Base-by-base conservation (phyloP, 2,113 vertebrate species). In the Pseudolaguvia tuberculata region DNA sequence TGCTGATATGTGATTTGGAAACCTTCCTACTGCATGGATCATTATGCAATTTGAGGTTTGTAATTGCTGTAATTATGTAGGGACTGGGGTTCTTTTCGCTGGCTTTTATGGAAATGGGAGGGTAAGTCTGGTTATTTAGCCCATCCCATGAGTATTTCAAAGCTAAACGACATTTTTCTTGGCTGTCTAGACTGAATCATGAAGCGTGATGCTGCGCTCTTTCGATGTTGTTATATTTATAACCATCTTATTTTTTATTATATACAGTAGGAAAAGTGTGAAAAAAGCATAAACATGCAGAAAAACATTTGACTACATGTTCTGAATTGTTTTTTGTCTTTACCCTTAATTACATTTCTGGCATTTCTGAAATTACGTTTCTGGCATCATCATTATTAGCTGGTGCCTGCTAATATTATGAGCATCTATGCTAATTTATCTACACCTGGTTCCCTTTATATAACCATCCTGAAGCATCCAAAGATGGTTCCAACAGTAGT, bases 1-100 rank as follows among this genome's bases (percentile, higher is more conserved):
- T 75, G 73, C 61, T 70, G 47, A 77, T 71, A 70, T 62, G 55
- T 68, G 39, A 72, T 78, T 72, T 72, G 68, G 52, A 78, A 78
- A 74, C 61, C 67, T 78, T 75, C 74, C 59, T 57, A 67, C 77
- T 76, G 72, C 78, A 81, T 78, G 73, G 76, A 71, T 78, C 74
- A 78, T 81, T 81, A 81, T 81, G 80, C 70, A 83, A 78, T 83
- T 83, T 78, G 72, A 74, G 81, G 66, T 31, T 72, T 70, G 79
- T 83, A 80, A 83, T 83, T 78, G 72, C 77, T 75, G 58, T 78
- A 80, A 83, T 82, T 82, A 80, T 72, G 71, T 70, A 57, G 69
- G 81, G 69, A 71, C 75, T 66, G 45, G 15, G 73, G 68, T 66
- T 80, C 70, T 75, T 80, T 75, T 72, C 63, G 68, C 18, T 71